These are phyloP conservation scores for Larimichthys crocea DNA, from an alignment of 2,113 vertebrate species.

Conservation along the genomic window DNA sequence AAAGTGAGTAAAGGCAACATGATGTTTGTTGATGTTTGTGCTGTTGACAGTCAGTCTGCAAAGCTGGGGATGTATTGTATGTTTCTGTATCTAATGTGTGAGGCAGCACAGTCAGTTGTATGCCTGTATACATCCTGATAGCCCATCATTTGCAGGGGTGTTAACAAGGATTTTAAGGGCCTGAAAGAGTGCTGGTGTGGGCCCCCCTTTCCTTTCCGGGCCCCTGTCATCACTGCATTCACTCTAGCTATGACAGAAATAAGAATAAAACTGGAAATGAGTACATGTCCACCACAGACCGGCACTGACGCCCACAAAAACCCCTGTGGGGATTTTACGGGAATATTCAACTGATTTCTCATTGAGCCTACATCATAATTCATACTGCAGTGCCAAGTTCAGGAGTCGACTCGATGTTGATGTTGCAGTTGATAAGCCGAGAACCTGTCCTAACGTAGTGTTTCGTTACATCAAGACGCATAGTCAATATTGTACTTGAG, in stretches of 20 bases:
- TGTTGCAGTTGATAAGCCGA: conserved; percentile 21
- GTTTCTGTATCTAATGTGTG: neutral
- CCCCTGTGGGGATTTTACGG: neutral
- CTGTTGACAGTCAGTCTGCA: neutral
- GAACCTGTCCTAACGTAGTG: conserved; percentile 11
- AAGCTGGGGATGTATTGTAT: neutral
- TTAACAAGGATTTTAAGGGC: neutral
- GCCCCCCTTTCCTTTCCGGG: neutral
- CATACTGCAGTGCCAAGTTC: neutral
- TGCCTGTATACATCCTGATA: neutral
- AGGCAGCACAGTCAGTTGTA: neutral
- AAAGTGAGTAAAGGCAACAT: conserved; percentile 75
- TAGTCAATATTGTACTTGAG: conserved; percentile 16
- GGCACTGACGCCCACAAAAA: neutral
- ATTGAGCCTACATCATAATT: neutral
- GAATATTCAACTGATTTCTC: neutral
- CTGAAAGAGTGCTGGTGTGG: neutral
- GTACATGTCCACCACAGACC: neutral
- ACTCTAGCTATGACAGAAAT: neutral
- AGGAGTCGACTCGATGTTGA: conserved; percentile 30
- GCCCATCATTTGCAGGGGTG: neutral
- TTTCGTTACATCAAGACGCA: conserved; percentile 13
- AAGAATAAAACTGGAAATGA: neutral
- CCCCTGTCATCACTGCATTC: neutral
- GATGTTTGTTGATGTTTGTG: neutral